phyloP scores from a whole-genome alignment of 2,797 vertebrate species.

The Macropus fuliginosus region DNA sequence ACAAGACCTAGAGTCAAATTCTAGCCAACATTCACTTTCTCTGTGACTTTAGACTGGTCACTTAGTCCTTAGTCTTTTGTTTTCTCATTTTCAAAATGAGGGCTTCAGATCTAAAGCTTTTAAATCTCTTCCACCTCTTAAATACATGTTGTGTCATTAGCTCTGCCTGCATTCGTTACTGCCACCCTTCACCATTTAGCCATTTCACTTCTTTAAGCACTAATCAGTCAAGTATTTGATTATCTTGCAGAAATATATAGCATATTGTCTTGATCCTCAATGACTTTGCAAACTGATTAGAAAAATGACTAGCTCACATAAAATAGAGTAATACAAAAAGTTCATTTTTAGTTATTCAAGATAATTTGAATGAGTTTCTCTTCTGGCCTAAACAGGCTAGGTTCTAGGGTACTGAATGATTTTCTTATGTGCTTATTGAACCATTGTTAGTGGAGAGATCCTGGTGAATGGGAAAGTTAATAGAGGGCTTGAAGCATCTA shows the following conservation, averaged over 20 bases:
- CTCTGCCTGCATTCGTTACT: background rate
- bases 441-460: background rate
- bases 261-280: background rate
- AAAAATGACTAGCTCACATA: background rate
- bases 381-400: background rate
- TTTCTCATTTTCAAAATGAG: background rate
- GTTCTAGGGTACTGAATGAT: background rate
- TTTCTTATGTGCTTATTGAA: background rate
- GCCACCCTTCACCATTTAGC: background rate
- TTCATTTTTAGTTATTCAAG: background rate
- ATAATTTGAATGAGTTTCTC: background rate
- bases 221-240: background rate
- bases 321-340: background rate
- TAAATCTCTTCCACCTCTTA: background rate
- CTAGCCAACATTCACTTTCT: background rate
- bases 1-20: background rate
- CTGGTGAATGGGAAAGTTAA: background rate
- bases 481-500: background rate
- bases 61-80: background rate
- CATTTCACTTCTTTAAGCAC: background rate
- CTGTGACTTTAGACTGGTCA: background rate
- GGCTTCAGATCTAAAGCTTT: background rate
- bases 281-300: background rate
- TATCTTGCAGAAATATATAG: background rate
- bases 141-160: background rate